Conservation (phyloP, 2,797 vertebrate species). For the Synanceia verrucosa region DNA sequence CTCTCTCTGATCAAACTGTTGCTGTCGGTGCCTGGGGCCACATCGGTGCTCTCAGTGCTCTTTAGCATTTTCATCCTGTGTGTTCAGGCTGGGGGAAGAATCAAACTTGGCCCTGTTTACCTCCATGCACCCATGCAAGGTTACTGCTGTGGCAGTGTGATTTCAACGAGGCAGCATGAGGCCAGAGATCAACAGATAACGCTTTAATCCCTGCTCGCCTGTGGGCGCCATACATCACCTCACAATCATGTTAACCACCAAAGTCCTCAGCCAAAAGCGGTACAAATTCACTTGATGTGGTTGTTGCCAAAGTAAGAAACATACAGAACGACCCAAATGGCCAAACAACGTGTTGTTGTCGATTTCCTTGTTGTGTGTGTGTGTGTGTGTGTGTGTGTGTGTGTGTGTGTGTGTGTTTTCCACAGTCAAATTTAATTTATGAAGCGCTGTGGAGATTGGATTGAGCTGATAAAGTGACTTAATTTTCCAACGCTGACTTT, state of each 20-base stretch:
- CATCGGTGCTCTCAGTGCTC: conserved; percentile 76
- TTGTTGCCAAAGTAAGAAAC: conserved; percentile 59
- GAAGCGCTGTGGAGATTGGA: conserved; percentile 70
- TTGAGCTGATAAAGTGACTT: conserved; percentile 81
- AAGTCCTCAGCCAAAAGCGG: conserved; percentile 59
- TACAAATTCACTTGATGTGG: conserved; percentile 69
- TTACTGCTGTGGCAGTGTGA: conserved; percentile 54
- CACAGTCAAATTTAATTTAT: conserved; percentile 73
- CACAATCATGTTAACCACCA: conserved; percentile 76
- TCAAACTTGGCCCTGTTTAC: conserved; percentile 46
- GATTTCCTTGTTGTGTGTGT: neutral
- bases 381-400: conserved; percentile 8
- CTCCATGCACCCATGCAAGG: conserved; percentile 54
- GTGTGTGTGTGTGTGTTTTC: conserved; percentile 3
- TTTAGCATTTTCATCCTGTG: conserved; percentile 80
- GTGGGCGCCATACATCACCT: conserved; percentile 68
- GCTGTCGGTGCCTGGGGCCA: conserved; percentile 63
- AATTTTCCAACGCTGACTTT: conserved; percentile 77
- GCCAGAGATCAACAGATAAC: conserved; percentile 71
- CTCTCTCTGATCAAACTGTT: conserved; percentile 37
- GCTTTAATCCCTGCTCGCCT: conserved; percentile 67
- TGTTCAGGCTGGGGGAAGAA: conserved; percentile 37
- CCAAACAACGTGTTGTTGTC: conserved; percentile 49
- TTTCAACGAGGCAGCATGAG: conserved; percentile 55
- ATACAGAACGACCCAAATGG: conserved; percentile 19